Base-by-base conservation (phyloP, 92 coral and sea anemone species). In the Bergia sp. region DNA sequence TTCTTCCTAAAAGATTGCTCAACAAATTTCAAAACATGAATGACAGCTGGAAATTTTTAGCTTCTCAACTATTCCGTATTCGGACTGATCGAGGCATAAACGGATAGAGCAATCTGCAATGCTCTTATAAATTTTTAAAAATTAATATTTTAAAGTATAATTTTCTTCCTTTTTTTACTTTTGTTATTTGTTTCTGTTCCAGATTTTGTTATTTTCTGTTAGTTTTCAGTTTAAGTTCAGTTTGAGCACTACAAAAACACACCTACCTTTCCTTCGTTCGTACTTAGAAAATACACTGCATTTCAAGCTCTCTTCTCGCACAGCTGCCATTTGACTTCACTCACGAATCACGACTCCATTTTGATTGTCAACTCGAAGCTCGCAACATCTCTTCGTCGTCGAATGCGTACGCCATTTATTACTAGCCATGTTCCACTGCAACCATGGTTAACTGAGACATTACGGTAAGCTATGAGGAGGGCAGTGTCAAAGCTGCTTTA, bases 241-340 rank as follows among this genome's bases (percentile, higher is more conserved):
- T 71, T 67, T 84, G 36, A 43, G n/a, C 75, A 64, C 74, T 37
- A 42, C 65, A 84, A 44, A 9, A 44, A 71, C 65, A 84, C 11
- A 45, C 87, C 67, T 84, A 67, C 12, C n/a, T 71, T 69, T 84
- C 50, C 38, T 84, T 69, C 61, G 57, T 83, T 71, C 78, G 40
- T 43, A 45, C 20, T 69, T 23, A 13, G 12, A 50, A 45, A 69
- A 69, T 10, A n/a, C 87, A 37, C n/a, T 55, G 37, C 41, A 18
- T 50, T 84, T 69, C 58, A 84, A 44, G 58, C 23, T 66, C 23
- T 9, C 37, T 5, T 44, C 20, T 21, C 15, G 21, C 23, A 39
- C 29, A 29, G 29, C 61, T 39, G 43, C 43, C 47, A 8, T 41
- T 74, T 42, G 50, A 76, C 41, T 76, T 42, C 53, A 41, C 13